A percentile compares a stretch with the other conserved stretches of the same genome.
These are phyloP conservation scores for Sipha flava DNA, from an alignment of 1,140 invertebrate species.

Conservation along the genomic window DNA sequence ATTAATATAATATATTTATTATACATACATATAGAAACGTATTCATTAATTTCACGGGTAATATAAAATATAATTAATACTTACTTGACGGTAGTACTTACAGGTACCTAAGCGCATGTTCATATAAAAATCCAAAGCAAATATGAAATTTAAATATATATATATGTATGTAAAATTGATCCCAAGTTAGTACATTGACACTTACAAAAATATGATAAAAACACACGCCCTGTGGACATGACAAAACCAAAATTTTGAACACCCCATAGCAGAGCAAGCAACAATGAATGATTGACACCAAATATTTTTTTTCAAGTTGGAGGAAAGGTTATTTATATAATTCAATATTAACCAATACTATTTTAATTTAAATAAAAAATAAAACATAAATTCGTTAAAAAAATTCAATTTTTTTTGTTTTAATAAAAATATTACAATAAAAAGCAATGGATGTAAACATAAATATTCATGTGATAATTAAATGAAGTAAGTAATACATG, in stretches of 20 bases:
- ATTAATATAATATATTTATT: neutral
- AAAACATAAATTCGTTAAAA: constrained; percentile 5
- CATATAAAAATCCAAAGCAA: constrained; percentile 26
- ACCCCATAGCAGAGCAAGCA: constrained; percentile 26
- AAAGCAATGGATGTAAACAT: constrained; percentile 29
- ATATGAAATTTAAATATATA: neutral
- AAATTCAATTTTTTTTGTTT: constrained; percentile 16
- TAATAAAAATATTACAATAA: constrained; percentile 31
- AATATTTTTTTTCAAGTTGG: neutral
- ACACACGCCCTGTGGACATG: neutral
- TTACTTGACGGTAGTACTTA: constrained; percentile 1
- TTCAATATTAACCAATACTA: neutral
- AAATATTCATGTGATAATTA: constrained; percentile 31
- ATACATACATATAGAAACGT: neutral
- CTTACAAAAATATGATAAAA: constrained; percentile 31
- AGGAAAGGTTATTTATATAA: neutral
- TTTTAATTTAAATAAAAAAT: neutral
- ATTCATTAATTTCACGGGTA: neutral
- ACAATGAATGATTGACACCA: constrained; percentile 24
- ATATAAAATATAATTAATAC: constrained; percentile 1
- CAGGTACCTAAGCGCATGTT: constrained; percentile 21
- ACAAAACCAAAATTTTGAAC: constrained; percentile 20
- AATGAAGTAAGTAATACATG: constrained; percentile 26
- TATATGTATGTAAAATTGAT: neutral
- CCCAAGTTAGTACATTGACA: constrained; percentile 31